A percentile compares a stretch with the other conserved stretches of the same genome.
These are phyloP conservation scores for Acestrorhynchus altus DNA, from an alignment of 2,797 vertebrate species.

Conservation along the genomic window DNA sequence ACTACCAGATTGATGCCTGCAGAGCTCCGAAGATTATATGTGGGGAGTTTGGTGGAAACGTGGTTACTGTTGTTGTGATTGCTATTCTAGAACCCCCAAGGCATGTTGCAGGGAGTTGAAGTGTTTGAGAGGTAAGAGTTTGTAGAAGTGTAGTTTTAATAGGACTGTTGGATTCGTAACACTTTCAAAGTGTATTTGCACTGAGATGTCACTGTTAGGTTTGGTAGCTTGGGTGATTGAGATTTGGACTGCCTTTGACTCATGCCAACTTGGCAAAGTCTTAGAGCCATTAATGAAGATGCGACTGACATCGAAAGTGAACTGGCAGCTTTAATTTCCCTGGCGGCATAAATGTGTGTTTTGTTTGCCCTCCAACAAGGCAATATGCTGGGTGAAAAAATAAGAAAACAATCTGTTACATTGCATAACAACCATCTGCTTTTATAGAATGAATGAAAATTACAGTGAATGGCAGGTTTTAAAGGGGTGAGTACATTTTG, in stretches of 20 bases:
- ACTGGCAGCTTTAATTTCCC: neutral
- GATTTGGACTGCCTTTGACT: neutral
- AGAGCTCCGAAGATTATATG: constrained; percentile 1
- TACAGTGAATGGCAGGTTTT: constrained; percentile 9
- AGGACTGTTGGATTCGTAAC: neutral
- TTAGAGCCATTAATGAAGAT: neutral
- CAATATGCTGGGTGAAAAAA: constrained; percentile 4
- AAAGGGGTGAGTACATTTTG: neutral
- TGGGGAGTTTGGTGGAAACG: neutral
- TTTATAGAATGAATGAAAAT: neutral
- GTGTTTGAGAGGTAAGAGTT: neutral
- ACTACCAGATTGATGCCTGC: neutral
- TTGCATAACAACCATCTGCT: neutral
- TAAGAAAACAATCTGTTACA: neutral
- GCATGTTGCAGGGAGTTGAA: neutral
- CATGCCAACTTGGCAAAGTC: neutral
- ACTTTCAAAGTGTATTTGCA: neutral
- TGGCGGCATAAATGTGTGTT: neutral
- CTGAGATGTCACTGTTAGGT: neutral
- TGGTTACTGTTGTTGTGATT: neutral
- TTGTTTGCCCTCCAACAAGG: constrained; percentile 6
- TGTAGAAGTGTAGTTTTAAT: neutral
- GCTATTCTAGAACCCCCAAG: neutral
- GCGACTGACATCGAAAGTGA: neutral
- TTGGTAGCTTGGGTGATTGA: neutral